A percentile compares a stretch with the other conserved stretches of the same genome.
Evolutionary conservation across 1,140 invertebrate genomes (phyloP).

Genomic region (Brachionus koreanus): DNA sequence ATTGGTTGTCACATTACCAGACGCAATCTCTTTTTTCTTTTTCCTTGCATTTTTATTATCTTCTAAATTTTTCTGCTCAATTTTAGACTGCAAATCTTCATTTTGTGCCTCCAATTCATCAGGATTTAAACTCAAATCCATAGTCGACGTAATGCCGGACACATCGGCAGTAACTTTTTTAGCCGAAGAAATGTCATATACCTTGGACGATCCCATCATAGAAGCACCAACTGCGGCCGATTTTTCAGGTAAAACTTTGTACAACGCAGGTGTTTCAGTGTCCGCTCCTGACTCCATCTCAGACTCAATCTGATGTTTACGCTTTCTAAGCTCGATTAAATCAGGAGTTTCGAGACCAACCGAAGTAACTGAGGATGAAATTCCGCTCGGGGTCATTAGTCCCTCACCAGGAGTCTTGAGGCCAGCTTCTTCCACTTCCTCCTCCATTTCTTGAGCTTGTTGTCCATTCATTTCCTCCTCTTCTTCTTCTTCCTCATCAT

Average conservation of each 20-base stretch:
- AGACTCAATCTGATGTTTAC: constrained; percentile 76
- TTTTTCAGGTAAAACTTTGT: constrained; percentile 89
- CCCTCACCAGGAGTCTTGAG: constrained; percentile 49
- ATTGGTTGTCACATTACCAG: not conserved
- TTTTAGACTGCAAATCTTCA: not conserved
- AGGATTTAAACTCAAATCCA: constrained; percentile 12
- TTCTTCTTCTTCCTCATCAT: constrained; percentile 56
- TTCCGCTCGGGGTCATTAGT: constrained; percentile 87
- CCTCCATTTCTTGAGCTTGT: not conserved
- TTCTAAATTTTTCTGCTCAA: not conserved
- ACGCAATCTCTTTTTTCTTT: not conserved
- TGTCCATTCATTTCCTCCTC: constrained; percentile 45
- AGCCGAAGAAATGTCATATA: constrained; percentile 73
- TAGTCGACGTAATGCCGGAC: constrained; percentile 9
- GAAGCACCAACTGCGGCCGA: constrained; percentile 78
- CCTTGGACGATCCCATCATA: constrained; percentile 93
- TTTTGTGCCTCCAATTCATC: not conserved
- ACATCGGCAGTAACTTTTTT: not conserved
- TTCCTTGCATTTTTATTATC: not conserved
- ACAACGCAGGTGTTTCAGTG: constrained; percentile 66
- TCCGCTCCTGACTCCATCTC: constrained; percentile 72
- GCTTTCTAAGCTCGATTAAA: constrained; percentile 93
- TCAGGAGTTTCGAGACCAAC: constrained; percentile 95
- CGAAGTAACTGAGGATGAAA: constrained; percentile 66
- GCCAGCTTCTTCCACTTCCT: constrained; percentile 10